Base-by-base conservation (phyloP, 2,888 invertebrate genomes). In the Coecobrya sp. region DNA sequence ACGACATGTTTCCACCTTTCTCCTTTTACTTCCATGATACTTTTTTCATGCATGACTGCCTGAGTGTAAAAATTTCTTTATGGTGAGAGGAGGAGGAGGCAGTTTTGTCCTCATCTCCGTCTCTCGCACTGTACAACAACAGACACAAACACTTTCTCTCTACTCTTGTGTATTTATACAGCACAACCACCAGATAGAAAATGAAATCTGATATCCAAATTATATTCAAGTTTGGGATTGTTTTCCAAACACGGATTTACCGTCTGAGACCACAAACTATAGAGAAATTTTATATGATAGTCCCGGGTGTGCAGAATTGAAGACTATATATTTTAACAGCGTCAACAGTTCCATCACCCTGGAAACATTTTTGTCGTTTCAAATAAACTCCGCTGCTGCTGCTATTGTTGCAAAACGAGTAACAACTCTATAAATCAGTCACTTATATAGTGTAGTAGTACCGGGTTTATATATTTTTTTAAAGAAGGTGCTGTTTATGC, bases 21-120 rank as follows among this genome's bases (percentile, higher is more conserved):
- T 85, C 45, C 36, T 81, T 68, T 76, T 84, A 59, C 76, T 90
- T 76, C 68, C 85, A 45, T 62, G 90, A 90, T 79, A 86, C 90
- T 91, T 79, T 90, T 62, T 79, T 91, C 90, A 91, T 91, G 90
- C 86, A 65, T 86, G 90, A 59, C 85, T 91, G 86, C 16, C 79
- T 76, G 45, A 91, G 86, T 91, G 90, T 86, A 76, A 79, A 91
- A 90, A 91, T 91, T n/a, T 68, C 49, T 79, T 68, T 81, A 79
- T 42, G 22, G 76, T 16, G 25, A 68, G 65, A 27, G 70, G 5
- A 4, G 30, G 5, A 36, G 70, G 16, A 49, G 42, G 84, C 65
- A 86, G 52, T 49, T 86, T 86, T 45, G 22, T 68, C 16, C 68
- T 42, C n/a, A n/a, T n/a, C n/a, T n/a, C n/a, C n/a, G n/a, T n/a